These are phyloP conservation scores for Drosophila mayri DNA, from an alignment of 1,140 invertebrate genomes.

Conservation along the genomic window DNA sequence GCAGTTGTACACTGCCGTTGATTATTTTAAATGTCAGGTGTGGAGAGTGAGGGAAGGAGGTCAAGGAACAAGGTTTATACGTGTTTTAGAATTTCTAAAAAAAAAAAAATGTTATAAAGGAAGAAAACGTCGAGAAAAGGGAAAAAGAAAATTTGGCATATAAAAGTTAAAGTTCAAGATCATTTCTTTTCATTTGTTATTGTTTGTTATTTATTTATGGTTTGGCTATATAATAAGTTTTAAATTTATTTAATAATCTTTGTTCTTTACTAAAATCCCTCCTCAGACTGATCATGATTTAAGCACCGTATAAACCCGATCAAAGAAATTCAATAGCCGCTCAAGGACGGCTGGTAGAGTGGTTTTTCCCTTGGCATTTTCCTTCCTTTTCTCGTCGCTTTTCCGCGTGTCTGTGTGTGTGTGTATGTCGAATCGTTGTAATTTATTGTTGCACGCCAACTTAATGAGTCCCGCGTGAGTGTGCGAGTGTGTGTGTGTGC, in stretches of 20 bases:
- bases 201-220: too few species aligned
- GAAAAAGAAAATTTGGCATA: too few species aligned
- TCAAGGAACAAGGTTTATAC: constrained; percentile 14
- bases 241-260: too few species aligned
- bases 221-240: too few species aligned
- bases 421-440: constrained; percentile 71
- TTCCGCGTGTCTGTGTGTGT: constrained; percentile 13
- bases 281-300: not conserved
- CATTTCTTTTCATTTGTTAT: too few species aligned
- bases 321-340: not conserved
- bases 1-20: constrained; percentile 5
- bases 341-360: constrained; percentile 20
- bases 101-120: not conserved
- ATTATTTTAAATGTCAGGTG: constrained; percentile 21
- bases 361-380: constrained; percentile 11
- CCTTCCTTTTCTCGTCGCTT: not conserved
- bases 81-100: not conserved
- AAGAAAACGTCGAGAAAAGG: not conserved
- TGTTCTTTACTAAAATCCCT: too few species aligned
- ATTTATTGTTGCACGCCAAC: constrained; percentile 79
- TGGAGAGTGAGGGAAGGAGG: not conserved
- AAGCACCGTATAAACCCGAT: constrained; percentile 27
- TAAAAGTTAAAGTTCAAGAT: too few species aligned
- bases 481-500: constrained; percentile 15
- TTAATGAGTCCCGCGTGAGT: constrained; percentile 62